Base-by-base conservation (phyloP, 2,113 vertebrate species). In the Regulus satrapa region DNA sequence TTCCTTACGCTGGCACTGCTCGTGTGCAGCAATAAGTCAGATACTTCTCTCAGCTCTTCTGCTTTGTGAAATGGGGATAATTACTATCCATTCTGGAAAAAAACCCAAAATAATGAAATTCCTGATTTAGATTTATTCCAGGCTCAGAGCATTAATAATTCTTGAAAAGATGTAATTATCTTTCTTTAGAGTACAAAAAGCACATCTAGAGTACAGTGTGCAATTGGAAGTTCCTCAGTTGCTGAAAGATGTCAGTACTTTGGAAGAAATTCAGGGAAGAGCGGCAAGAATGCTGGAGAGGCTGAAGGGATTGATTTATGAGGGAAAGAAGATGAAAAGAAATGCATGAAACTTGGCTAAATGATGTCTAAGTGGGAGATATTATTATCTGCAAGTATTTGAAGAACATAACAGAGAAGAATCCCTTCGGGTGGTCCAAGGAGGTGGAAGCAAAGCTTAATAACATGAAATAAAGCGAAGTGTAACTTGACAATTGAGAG, bases 281-380 rank as follows among this genome's bases (percentile, higher is more conserved):
- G 46, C 67, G 88, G 62, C 43, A 91, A 92, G 77, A 96, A 88
- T 49, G 74, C 85, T 97, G 76, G 71, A 96, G 77, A 93, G 76
- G 56, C 71, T 93, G 81, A 91, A 96, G 59, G 82, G 49, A 66
- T 78, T 96, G 94, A 95, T 96, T 95, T 95, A 83, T 77, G 88
- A 94, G 78, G 41, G 87, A 82, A 90, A 51, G 63, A 85, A 96
- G 95, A 96, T 97, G 86, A 96, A 96, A 97, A 93, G 93, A 94
- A 96, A 75, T 28, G 26, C 43, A 71, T 79, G 77, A 92, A 78
- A 77, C 89, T 96, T 95, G 71, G 77, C 89, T 96, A 94, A 91
- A 87, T 75, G 24, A 68, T 89, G 67, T 87, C 51, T 82, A 64
- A 96, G 94, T 92, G 81, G 85, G 93, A 94, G 95, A 95, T 92